Evolutionary conservation across 2,888 invertebrate genomes (phyloP).

Genomic region (Caradrina kadenii): DNA sequence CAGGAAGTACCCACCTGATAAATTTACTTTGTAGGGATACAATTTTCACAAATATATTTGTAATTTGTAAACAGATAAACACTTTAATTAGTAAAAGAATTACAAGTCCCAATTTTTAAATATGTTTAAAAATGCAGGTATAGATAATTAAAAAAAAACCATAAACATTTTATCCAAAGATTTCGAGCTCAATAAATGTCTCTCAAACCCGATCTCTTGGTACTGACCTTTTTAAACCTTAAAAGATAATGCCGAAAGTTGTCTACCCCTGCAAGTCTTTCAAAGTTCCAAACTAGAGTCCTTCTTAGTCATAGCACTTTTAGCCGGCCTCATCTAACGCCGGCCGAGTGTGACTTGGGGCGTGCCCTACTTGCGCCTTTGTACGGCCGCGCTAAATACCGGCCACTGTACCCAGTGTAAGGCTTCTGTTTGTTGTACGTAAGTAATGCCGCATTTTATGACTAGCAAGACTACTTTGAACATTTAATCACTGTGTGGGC

Average conservation of each 20-base stretch:
- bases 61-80: too few relatives aligned
- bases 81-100: too few relatives aligned
- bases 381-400: conserved; percentile 52
- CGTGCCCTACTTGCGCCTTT: conserved; percentile 57
- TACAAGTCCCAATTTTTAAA: too few relatives aligned
- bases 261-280: conserved; percentile 9
- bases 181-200: not conserved
- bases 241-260: not conserved
- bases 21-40: not conserved
- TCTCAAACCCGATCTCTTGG: not conserved
- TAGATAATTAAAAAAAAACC: too few relatives aligned
- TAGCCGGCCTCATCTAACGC: conserved; percentile 15
- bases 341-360: conserved; percentile 23
- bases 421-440: conserved; percentile 60
- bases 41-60: not conserved
- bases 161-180: too few relatives aligned
- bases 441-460: conserved; percentile 38
- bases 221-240: not conserved
- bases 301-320: conserved; percentile 26
- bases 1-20: not conserved
- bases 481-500: conserved; percentile 22
- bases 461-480: conserved; percentile 39
- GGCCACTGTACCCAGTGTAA: conserved; percentile 55
- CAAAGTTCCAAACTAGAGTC: conserved; percentile 16
- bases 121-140: too few relatives aligned